Percentiles rank a stretch among this genome's conserved stretches.
Evolutionary conservation across 64 coral and sea anemone genomes (phyloP).

Genomic region (Montipora sp.): DNA sequence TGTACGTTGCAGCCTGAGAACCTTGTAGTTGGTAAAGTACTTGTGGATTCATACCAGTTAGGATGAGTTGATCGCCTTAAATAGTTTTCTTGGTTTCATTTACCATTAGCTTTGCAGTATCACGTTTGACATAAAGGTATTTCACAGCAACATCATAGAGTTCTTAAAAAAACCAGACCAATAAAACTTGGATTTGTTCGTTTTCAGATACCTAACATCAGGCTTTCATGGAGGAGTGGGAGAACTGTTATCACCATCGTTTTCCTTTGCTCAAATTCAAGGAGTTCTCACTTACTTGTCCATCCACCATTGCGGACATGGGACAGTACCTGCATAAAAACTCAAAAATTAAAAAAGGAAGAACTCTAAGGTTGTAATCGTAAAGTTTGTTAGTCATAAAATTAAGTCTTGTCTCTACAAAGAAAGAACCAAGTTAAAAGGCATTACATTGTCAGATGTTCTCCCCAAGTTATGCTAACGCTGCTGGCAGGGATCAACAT

Average conservation of each 20-base stretch:
- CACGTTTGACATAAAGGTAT: neutral
- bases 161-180: neutral
- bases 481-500: too few relatives aligned
- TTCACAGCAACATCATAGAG: neutral
- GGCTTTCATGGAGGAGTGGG: neutral
- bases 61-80: neutral
- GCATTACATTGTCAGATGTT: too few relatives aligned
- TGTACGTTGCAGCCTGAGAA: neutral
- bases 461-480: too few relatives aligned
- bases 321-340: too few relatives aligned
- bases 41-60: neutral
- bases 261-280: neutral
- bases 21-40: neutral
- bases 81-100: neutral
- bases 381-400: too few relatives aligned
- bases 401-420: too few relatives aligned
- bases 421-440: too few relatives aligned
- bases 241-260: neutral
- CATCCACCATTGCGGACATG: neutral
- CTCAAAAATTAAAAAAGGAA: too few relatives aligned
- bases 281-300: neutral
- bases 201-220: neutral
- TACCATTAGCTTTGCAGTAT: neutral
- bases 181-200: neutral
- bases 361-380: too few relatives aligned